Percentiles rank a stretch among this genome's conserved stretches.
Evolutionary conservation across 2,113 vertebrate genomes (phyloP).

Genomic region (Corvus moneduloides): DNA sequence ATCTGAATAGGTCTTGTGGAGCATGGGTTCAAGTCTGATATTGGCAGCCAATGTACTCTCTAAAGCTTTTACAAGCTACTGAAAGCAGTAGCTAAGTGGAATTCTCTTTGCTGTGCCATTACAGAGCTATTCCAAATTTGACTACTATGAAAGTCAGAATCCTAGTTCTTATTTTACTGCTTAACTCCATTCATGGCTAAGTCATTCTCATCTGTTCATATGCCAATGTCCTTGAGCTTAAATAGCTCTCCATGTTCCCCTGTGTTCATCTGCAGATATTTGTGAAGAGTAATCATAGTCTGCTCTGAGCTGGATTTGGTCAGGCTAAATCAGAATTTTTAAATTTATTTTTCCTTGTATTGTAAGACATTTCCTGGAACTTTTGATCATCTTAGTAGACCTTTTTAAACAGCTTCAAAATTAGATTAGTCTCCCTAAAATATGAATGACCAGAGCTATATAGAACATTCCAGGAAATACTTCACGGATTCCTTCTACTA

Average conservation of each 20-base stretch:
- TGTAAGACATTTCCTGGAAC: background rate
- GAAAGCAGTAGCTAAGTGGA: background rate
- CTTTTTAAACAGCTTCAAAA: background rate
- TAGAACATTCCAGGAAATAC: background rate
- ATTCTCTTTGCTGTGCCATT: background rate
- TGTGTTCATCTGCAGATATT: background rate
- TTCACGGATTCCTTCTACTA: background rate
- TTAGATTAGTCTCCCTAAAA: background rate
- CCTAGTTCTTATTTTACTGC: background rate
- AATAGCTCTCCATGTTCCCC: background rate
- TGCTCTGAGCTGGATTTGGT: background rate
- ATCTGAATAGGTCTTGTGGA: background rate
- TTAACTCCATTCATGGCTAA: background rate
- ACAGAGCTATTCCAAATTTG: background rate
- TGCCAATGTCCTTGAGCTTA: background rate
- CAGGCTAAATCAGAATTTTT: background rate
- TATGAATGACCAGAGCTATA: background rate
- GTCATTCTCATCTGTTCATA: background rate
- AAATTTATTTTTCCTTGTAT: background rate
- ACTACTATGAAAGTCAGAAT: background rate
- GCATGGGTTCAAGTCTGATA: background rate
- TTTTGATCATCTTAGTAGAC: background rate
- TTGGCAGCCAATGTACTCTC: background rate
- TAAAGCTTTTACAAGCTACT: background rate
- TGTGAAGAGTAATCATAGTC: background rate